Conservation (phyloP, 2,113 vertebrate genomes). For the Numenius arquata region DNA sequence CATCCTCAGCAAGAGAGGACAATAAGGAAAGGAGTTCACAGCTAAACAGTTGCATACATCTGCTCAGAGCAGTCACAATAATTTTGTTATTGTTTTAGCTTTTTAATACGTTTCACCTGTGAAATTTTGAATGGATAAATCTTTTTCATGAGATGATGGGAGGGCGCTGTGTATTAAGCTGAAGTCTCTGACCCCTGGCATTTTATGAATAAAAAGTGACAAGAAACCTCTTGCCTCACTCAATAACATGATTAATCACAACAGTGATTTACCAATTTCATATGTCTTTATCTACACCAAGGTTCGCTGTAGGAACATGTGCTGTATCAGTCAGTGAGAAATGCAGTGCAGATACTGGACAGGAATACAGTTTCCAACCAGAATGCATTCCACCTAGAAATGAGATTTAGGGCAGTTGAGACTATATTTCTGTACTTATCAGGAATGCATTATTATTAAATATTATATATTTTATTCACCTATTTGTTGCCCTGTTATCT, state of each 20-base stretch:
- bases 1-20: background rate
- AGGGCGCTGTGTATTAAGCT: background rate
- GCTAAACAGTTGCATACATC: background rate
- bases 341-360: background rate
- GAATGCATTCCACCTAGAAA: background rate
- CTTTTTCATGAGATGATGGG: background rate
- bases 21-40: background rate
- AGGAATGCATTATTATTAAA: background rate
- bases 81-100: background rate
- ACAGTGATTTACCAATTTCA: slow-evolving; percentile 9
- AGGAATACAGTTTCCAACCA: background rate
- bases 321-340: background rate
- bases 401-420: background rate
- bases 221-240: slow-evolving; percentile 4
- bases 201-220: slow-evolving; percentile 16
- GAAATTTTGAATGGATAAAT: background rate
- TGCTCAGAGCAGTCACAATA: background rate
- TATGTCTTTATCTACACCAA: background rate
- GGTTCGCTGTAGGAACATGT: background rate
- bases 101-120: background rate
- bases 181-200: background rate
- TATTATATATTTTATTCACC: background rate
- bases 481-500: background rate
- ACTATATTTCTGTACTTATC: background rate
- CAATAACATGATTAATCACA: slow-evolving; percentile 9